Conservation (phyloP, 2,888 invertebrate species). For the Cyrtodaria siliqua region DNA sequence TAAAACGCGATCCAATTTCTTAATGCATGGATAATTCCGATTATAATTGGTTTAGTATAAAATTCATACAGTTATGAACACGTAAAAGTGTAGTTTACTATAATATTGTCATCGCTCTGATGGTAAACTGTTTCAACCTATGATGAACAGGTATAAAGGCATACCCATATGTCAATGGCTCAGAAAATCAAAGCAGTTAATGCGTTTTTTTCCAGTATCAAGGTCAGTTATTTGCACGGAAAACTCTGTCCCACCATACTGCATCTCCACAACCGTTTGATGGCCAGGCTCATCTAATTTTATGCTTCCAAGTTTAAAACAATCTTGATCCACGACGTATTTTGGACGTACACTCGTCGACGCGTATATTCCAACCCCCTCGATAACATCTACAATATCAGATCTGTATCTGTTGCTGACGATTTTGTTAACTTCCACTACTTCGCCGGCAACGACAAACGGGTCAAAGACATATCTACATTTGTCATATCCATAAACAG, state of each 20-base stretch:
- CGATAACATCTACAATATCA: conserved; percentile 17
- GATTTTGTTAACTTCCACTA: conserved; percentile 26
- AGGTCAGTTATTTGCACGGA: conserved; percentile 35
- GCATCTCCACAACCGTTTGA: conserved; percentile 27
- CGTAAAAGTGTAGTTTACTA: too few species aligned
- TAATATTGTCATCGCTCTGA: too few species aligned
- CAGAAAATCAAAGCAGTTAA: conserved; percentile 48
- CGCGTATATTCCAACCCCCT: conserved; percentile 33
- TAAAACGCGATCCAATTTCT: too few species aligned
- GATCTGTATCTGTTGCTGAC: conserved; percentile 9
- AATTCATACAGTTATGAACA: too few species aligned
- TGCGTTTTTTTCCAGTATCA: conserved; percentile 16
- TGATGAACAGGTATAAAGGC: too few species aligned
- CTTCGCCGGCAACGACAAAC: conserved; percentile 31
- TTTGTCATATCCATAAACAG: conserved; percentile 17
- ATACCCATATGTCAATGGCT: not conserved
- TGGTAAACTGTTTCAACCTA: too few species aligned
- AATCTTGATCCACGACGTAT: conserved; percentile 33
- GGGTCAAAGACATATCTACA: conserved; percentile 44
- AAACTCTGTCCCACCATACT: conserved; percentile 56
- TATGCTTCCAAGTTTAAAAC: conserved; percentile 43
- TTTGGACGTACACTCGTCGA: conserved; percentile 30
- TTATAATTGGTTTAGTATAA: too few species aligned
- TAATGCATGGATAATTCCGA: too few species aligned
- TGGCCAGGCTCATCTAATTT: conserved; percentile 32